phyloP scores from a whole-genome alignment of 2,888 invertebrate species.

The Opisthograptis luteolata region DNA sequence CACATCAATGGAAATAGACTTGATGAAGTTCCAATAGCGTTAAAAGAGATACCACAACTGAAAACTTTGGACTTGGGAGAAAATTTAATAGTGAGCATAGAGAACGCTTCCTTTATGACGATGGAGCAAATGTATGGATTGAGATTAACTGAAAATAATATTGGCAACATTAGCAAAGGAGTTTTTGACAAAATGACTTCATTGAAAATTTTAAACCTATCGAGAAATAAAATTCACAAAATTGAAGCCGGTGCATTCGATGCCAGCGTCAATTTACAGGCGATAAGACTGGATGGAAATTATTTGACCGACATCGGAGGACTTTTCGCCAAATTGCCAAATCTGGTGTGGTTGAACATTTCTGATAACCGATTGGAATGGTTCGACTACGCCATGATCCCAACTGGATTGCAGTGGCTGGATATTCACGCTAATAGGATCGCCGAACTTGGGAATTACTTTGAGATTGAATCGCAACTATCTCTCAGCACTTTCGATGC shows the following conservation, averaged over 20 bases:
- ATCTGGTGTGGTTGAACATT: constrained; percentile 93
- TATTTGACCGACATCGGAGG: constrained; percentile 91
- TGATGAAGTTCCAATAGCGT: constrained; percentile 88
- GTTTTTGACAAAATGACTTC: constrained; percentile 91
- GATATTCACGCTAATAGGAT: constrained; percentile 94
- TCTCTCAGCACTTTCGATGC: constrained; percentile 92
- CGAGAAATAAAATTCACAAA: constrained; percentile 91
- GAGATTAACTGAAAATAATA: constrained; percentile 93
- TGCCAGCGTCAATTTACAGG: constrained; percentile 90
- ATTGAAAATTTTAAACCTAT: constrained; percentile 92
- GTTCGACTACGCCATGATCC: constrained; percentile 94
- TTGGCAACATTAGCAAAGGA: constrained; percentile 90
- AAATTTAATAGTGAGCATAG: constrained; percentile 91
- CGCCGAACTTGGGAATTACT: constrained; percentile 92
- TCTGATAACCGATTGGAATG: constrained; percentile 92
- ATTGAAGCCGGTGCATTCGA: constrained; percentile 92
- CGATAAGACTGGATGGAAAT: constrained; percentile 92
- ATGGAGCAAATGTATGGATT: constrained; percentile 92
- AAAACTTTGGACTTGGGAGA: constrained; percentile 93
- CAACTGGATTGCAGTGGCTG: constrained; percentile 92
- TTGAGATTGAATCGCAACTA: constrained; percentile 91
- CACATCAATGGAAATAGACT: constrained; percentile 93
- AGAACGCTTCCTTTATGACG: constrained; percentile 91
- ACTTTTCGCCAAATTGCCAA: constrained; percentile 91
- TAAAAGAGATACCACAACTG: constrained; percentile 89